A percentile compares a stretch with the other conserved stretches of the same genome.
These are phyloP conservation scores for Onchidella celtica DNA, from an alignment of 2,888 invertebrate species.

Conservation along the genomic window DNA sequence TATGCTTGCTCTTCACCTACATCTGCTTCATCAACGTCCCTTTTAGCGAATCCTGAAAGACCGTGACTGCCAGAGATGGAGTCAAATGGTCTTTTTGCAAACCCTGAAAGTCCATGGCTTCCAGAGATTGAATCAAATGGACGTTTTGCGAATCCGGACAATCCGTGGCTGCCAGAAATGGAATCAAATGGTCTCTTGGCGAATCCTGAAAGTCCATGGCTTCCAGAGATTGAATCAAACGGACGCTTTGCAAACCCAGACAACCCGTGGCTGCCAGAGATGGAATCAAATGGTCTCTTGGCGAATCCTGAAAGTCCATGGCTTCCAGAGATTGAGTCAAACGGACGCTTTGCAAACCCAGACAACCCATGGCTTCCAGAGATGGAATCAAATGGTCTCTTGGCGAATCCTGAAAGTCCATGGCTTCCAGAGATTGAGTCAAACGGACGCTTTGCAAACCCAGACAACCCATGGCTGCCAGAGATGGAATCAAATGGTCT, in stretches of 20 bases:
- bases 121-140: conserved; percentile 42
- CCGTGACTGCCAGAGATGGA: too few species aligned
- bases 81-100: too few species aligned
- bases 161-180: conserved; percentile 31
- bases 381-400: conserved; percentile 47
- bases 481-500: conserved; percentile 46
- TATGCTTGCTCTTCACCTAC: neutral
- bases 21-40: too few species aligned
- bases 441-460: conserved; percentile 46
- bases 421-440: conserved; percentile 40
- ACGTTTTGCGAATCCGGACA: conserved; percentile 41
- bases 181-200: conserved; percentile 44
- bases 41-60: too few species aligned
- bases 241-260: conserved; percentile 43
- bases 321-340: conserved; percentile 42
- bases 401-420: conserved; percentile 45
- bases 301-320: conserved; percentile 51
- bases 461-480: conserved; percentile 44
- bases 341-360: conserved; percentile 43
- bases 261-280: conserved; percentile 42
- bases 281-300: conserved; percentile 51
- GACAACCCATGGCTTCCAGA: conserved; percentile 32
- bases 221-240: conserved; percentile 39
- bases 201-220: conserved; percentile 35
- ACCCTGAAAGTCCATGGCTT: conserved; percentile 38